Evolutionary conservation across 2,113 vertebrate species (phyloP).

Genomic region (Physeter macrocephalus): DNA sequence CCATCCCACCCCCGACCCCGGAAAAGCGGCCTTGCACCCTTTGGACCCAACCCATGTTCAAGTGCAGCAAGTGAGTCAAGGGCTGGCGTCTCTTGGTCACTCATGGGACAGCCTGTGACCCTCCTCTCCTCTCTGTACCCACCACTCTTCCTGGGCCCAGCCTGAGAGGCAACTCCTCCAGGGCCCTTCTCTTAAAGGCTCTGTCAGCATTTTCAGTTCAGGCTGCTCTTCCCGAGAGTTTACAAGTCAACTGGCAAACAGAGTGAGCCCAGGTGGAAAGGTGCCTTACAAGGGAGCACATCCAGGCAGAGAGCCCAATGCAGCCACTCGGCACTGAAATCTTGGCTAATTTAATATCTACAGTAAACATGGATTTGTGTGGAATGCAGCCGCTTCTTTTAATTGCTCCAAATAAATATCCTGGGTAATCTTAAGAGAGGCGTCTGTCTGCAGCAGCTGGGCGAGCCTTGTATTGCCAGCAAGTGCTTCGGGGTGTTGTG

Average conservation of each 20-base stretch:
- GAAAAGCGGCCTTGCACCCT: background rate
- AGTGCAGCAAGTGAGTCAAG: background rate
- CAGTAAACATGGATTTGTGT: background rate
- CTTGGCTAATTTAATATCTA: conserved; percentile 8
- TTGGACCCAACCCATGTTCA: background rate
- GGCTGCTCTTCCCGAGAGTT: background rate
- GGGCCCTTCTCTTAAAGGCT: background rate
- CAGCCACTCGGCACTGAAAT: background rate
- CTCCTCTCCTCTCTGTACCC: background rate
- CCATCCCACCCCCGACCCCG: background rate
- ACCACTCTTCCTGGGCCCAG: background rate
- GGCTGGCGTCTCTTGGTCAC: background rate
- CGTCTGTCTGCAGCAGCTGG: conserved; percentile 29
- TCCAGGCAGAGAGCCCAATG: background rate
- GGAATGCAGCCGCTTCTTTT: background rate
- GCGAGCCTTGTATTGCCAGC: background rate
- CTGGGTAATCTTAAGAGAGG: background rate
- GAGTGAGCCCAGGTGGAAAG: background rate
- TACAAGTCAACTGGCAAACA: conserved; percentile 26
- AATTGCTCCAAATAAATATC: conserved; percentile 25
- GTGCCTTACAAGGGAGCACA: background rate
- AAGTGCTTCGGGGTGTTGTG: conserved; percentile 55
- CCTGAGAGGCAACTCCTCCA: accelerated
- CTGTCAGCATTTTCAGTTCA: background rate
- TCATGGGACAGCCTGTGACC: accelerated